Base-by-base conservation (phyloP, 2,113 vertebrate species). In the Ranitomeya variabilis region DNA sequence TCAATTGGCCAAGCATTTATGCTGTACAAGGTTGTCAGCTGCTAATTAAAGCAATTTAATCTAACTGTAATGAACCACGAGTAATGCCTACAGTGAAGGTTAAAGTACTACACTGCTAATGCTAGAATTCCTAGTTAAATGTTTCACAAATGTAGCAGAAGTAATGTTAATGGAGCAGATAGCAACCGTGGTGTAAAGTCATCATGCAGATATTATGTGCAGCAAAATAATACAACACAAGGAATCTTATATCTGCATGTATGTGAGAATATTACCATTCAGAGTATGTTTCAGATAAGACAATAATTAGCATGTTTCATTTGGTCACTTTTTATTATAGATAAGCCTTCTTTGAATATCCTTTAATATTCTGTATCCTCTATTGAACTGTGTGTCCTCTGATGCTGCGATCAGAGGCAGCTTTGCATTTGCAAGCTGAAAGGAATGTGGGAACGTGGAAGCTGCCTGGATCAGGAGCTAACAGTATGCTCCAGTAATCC, bases 81-180 rank as follows among this genome's bases (percentile, higher is more conserved):
- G 64, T 54, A 84, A 84, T 55, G 19, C 66, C 18, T 23, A 31
- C 14, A 84, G 64, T 84, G 67, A 71, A 84, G 66, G 82, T 84
- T 67, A 84, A 66, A 71, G 21, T 26, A 84, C 7, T 84, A 84
- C 1, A n/a, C 45, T 15, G 62, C 64, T 78, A 16, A 84, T 31
- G 57, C 51, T 37, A 18, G 60, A 88, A 76, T 19, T 45, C 8
- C 59, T 57, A 19, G 71, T 77, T 77, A 64, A 64, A 78, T 66
- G 67, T 62, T 74, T 66, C 15, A 64, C 78, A 76, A 83, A 54
- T 74, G 80, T 83, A 83, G 80, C 80, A 83, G 69, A 88, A 88
- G 80, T 60, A 51, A 51, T 83, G 86, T n/a, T 83, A 89, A 71
- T 1, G 0, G 21, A 88, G 26, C 78, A 90, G 83, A 71, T 57